Percentiles rank a stretch among this genome's conserved stretches.
Conservation (phyloP, 2,113 vertebrate genomes). For the Mormyrus lacerda region DNA sequence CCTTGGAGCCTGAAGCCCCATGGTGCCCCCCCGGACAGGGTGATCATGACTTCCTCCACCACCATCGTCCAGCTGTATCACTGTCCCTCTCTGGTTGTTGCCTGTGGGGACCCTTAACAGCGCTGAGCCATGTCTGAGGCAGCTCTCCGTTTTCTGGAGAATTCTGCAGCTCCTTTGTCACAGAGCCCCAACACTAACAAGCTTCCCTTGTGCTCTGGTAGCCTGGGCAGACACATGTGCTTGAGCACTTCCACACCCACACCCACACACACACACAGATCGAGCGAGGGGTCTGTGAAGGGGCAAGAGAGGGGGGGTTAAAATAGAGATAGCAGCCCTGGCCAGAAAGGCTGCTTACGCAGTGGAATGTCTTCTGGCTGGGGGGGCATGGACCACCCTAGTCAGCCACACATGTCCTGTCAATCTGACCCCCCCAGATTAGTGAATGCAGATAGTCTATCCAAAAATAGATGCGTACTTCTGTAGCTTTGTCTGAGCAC, state of each 20-base stretch:
- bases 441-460: constrained; percentile 47
- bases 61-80: constrained; percentile 55
- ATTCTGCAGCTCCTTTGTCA: constrained; percentile 40
- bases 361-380: constrained; percentile 56
- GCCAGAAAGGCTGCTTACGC: constrained; percentile 54
- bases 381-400: constrained; percentile 36
- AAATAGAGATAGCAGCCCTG: constrained; percentile 34
- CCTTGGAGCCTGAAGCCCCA: constrained; percentile 98
- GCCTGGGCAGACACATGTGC: constrained; percentile 13
- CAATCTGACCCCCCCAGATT: constrained; percentile 51
- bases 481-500: constrained; percentile 28
- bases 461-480: constrained; percentile 56
- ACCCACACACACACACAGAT: constrained; percentile 33
- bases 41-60: constrained; percentile 81
- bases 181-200: constrained; percentile 30
- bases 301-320: constrained; percentile 34
- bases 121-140: constrained; percentile 49
- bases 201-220: constrained; percentile 42
- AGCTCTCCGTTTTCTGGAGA: constrained; percentile 43
- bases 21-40: constrained; percentile 85
- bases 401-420: constrained; percentile 65
- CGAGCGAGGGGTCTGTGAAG: constrained; percentile 36
- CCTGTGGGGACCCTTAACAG: constrained; percentile 46
- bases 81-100: constrained; percentile 10
- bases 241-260: constrained; percentile 13